A percentile compares a stretch with the other conserved stretches of the same genome.
These are phyloP conservation scores for Furcula furcula DNA, from an alignment of 2,888 invertebrate species.

Conservation along the genomic window DNA sequence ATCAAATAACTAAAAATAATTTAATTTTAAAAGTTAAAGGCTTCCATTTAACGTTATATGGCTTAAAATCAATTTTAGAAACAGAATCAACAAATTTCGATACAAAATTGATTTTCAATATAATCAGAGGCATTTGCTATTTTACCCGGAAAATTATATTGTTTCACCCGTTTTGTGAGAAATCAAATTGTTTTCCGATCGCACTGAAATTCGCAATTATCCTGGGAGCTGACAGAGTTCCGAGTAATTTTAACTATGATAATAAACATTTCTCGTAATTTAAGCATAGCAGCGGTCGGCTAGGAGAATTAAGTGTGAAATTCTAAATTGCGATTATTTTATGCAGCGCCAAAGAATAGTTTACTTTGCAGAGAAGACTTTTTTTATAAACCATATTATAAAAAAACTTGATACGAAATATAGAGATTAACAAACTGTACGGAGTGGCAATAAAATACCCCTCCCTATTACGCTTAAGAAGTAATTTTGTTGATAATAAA, in stretches of 20 bases:
- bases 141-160: conserved; percentile 15
- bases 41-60: too few relatives aligned
- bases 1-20: too few relatives aligned
- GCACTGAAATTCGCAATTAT: conserved; percentile 36
- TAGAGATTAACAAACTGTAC: too few relatives aligned
- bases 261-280: too few relatives aligned
- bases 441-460: too few relatives aligned
- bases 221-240: conserved; percentile 21
- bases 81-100: neutral
- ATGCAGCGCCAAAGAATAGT: conserved; percentile 26
- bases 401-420: too few relatives aligned
- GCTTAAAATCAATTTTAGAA: neutral
- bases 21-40: too few relatives aligned
- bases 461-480: too few relatives aligned
- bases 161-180: conserved; percentile 17
- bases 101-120: conserved; percentile 4
- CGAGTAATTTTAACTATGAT: too few relatives aligned
- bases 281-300: too few relatives aligned
- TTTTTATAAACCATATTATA: too few relatives aligned
- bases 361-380: conserved; percentile 6
- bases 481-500: too few relatives aligned
- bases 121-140: conserved; percentile 8
- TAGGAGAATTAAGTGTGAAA: conserved; percentile 21
- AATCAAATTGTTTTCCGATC: conserved; percentile 47
- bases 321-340: conserved; percentile 43